Percentiles rank a stretch among this genome's conserved stretches.
Evolutionary conservation across 2,888 invertebrate species (phyloP).

Genomic region (Leptinotarsa tumamoca): DNA sequence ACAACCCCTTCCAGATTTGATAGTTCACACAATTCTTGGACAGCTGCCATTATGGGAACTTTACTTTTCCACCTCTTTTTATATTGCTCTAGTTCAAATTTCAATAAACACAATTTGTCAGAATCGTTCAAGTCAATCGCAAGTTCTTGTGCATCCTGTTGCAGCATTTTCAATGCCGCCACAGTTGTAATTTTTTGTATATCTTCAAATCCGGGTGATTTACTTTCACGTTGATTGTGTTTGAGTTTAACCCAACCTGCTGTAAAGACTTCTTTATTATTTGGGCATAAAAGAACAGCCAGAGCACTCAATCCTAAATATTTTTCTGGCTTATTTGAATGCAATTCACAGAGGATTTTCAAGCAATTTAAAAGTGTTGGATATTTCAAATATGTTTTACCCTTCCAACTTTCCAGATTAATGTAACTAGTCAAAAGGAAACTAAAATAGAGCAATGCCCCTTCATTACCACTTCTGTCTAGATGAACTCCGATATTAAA

Average conservation of each 20-base stretch:
- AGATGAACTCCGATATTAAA: slow-evolving; percentile 50
- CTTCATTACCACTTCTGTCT: slow-evolving; percentile 31
- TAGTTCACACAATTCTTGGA: slow-evolving; percentile 50
- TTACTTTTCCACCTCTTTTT: slow-evolving; percentile 56
- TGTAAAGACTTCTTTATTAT: slow-evolving; percentile 43
- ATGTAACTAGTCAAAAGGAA: slow-evolving; percentile 41
- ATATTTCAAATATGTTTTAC: slow-evolving; percentile 30
- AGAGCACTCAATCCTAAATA: slow-evolving; percentile 51
- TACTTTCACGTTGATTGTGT: slow-evolving; percentile 44
- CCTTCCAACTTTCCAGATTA: slow-evolving; percentile 39
- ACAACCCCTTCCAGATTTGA: slow-evolving; percentile 47
- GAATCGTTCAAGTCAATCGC: slow-evolving; percentile 27
- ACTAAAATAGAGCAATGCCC: slow-evolving; percentile 32
- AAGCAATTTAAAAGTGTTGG: slow-evolving; percentile 31
- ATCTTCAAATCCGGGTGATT: slow-evolving; percentile 33
- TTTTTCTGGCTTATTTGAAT: slow-evolving; percentile 37
- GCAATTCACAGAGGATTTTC: slow-evolving; percentile 30
- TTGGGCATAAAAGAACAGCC: slow-evolving; percentile 45
- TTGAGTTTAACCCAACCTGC: slow-evolving; percentile 54
- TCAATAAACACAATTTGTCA: slow-evolving; percentile 49
- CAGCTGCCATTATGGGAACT: slow-evolving; percentile 50
- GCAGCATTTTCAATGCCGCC: slow-evolving; percentile 46
- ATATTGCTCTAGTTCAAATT: slow-evolving; percentile 54
- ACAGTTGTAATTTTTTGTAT: slow-evolving; percentile 52
- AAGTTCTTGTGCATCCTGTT: slow-evolving; percentile 13